phyloP scores from a whole-genome alignment of 2,888 invertebrate genomes.

The Seira musarum region DNA sequence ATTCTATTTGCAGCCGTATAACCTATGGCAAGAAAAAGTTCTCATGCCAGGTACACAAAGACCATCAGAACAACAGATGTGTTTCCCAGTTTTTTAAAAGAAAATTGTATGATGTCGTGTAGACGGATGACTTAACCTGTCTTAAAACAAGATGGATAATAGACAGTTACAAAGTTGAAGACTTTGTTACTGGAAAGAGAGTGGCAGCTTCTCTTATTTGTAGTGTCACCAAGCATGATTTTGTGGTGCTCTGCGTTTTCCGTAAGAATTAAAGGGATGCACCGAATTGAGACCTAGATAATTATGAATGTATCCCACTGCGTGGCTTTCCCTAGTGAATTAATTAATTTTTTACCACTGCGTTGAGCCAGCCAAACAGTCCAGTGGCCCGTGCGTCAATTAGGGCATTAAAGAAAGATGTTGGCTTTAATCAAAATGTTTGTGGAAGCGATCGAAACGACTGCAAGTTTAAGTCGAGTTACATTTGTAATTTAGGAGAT shows the following conservation, averaged over 20 bases:
- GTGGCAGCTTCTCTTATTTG: no score
- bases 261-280: no score
- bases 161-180: not conserved
- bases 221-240: not conserved
- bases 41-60: no score
- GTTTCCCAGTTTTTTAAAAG: no score
- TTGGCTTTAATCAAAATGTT: no score
- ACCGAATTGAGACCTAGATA: not conserved
- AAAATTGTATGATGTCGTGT: no score
- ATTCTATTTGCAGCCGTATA: not conserved
- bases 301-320: slow-evolving; percentile 1
- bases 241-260: not conserved
- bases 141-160: slow-evolving; percentile 15
- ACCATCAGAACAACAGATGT: no score
- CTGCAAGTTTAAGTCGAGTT: not conserved
- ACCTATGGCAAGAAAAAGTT: no score
- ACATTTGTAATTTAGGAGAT: not conserved
- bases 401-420: no score
- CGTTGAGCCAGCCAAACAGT: no score
- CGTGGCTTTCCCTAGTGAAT: not conserved
- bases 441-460: no score
- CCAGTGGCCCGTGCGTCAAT: no score
- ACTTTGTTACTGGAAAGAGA: not conserved
- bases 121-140: not conserved
- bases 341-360: not conserved